Conservation (phyloP, 2,888 invertebrate species). For the Napeogenes sylphis region DNA sequence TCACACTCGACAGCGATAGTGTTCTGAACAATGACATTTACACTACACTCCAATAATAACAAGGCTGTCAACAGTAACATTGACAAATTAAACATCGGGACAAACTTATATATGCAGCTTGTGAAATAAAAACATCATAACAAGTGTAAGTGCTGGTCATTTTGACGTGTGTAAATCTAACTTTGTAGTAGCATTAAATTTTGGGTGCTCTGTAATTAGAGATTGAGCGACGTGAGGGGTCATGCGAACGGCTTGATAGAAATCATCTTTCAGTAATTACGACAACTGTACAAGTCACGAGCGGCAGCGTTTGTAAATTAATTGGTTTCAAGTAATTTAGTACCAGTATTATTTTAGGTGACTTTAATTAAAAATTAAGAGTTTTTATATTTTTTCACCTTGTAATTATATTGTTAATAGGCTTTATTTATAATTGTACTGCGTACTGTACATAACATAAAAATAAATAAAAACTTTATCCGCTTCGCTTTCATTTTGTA, state of each 20-base stretch:
- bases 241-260: slow-evolving; percentile 69
- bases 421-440: too few relatives aligned
- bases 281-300: slow-evolving; percentile 24
- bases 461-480: neutral
- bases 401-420: too few relatives aligned
- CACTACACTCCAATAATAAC: slow-evolving; percentile 46
- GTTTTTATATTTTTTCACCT: too few relatives aligned
- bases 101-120: slow-evolving; percentile 31
- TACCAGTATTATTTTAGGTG: too few relatives aligned
- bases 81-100: slow-evolving; percentile 73
- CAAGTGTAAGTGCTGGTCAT: slow-evolving; percentile 20
- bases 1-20: neutral
- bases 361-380: too few relatives aligned
- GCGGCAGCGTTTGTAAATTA: slow-evolving; percentile 21
- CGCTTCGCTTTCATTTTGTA: slow-evolving; percentile 35
- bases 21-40: neutral
- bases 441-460: too few relatives aligned
- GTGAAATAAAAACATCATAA: slow-evolving; percentile 12
- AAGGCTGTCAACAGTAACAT: slow-evolving; percentile 67
- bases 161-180: slow-evolving; percentile 31
- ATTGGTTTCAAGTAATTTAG: neutral
- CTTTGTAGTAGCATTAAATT: slow-evolving; percentile 57
- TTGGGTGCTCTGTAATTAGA: slow-evolving; percentile 70
- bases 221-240: slow-evolving; percentile 62
- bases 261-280: slow-evolving; percentile 43